A percentile compares a stretch with the other conserved stretches of the same genome.
These are phyloP conservation scores for Panthera uncia DNA, from an alignment of 2,113 vertebrate species.

Conservation along the genomic window DNA sequence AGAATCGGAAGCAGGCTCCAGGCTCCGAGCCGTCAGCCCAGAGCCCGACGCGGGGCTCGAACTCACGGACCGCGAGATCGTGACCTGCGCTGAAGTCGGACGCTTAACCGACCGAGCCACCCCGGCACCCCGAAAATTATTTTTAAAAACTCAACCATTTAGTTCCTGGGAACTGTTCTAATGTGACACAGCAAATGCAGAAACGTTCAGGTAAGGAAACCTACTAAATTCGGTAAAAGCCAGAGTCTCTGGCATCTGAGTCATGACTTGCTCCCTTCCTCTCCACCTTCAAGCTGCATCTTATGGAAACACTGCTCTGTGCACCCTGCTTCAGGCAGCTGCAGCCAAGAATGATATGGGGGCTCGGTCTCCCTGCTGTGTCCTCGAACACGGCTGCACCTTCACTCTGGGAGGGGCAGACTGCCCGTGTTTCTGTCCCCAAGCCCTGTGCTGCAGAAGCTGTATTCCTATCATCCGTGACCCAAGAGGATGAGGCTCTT, in stretches of 20 bases:
- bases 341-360: not conserved
- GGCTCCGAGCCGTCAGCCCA: no score
- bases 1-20: no score
- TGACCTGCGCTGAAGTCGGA: no score
- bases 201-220: not conserved
- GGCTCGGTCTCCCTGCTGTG: not conserved
- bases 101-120: no score
- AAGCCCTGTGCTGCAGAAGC: not conserved
- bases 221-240: not conserved
- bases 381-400: not conserved
- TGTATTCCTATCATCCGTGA: not conserved
- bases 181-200: not conserved
- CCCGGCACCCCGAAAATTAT: not conserved
- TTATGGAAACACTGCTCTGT: not conserved
- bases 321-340: not conserved
- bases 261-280: not conserved
- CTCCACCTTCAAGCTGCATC: not conserved
- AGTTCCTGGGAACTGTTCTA: not conserved
- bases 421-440: not conserved
- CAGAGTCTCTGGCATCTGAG: not conserved
- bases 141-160: not conserved
- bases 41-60: no score
- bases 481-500: not conserved
- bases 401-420: not conserved
- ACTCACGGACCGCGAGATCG: no score